Evolutionary conservation across 2,888 invertebrate species (phyloP).

Genomic region (Prosopocoilus inquinatus): DNA sequence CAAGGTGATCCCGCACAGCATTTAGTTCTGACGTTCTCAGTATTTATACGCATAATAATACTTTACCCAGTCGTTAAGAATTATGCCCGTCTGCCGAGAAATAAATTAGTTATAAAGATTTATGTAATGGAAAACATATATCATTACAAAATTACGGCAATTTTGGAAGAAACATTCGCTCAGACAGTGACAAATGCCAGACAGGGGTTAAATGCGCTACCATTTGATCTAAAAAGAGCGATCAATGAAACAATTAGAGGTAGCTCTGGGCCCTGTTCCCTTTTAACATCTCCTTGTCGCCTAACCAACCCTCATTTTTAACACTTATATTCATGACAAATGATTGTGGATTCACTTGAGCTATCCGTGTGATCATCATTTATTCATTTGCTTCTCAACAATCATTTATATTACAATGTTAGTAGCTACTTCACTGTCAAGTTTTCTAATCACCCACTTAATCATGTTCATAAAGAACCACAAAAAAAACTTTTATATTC

Average conservation of each 20-base stretch:
- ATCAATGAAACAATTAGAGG: conserved; percentile 49
- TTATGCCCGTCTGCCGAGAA: conserved; percentile 41
- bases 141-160: conserved; percentile 49
- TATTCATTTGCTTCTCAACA: conserved; percentile 29
- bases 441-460: background rate
- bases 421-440: background rate
- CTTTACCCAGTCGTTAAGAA: conserved; percentile 36
- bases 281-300: conserved; percentile 24
- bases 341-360: conserved; percentile 37
- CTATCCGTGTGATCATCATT: conserved; percentile 29
- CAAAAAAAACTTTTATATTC: too few relatives aligned
- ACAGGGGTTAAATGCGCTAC: conserved; percentile 16
- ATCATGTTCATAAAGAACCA: too few relatives aligned
- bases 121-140: conserved; percentile 50
- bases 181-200: conserved; percentile 18
- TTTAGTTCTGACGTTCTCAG: conserved; percentile 64
- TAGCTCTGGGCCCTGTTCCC: conserved; percentile 45
- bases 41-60: conserved; percentile 69
- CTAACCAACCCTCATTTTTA: conserved; percentile 44
- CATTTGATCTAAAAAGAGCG: conserved; percentile 46
- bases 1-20: conserved; percentile 49
- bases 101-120: conserved; percentile 50
- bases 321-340: conserved; percentile 53
- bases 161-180: conserved; percentile 41
- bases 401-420: conserved; percentile 18